These are phyloP conservation scores for Chymomyza caudatula DNA, from an alignment of 2,888 invertebrate species.

Conservation along the genomic window DNA sequence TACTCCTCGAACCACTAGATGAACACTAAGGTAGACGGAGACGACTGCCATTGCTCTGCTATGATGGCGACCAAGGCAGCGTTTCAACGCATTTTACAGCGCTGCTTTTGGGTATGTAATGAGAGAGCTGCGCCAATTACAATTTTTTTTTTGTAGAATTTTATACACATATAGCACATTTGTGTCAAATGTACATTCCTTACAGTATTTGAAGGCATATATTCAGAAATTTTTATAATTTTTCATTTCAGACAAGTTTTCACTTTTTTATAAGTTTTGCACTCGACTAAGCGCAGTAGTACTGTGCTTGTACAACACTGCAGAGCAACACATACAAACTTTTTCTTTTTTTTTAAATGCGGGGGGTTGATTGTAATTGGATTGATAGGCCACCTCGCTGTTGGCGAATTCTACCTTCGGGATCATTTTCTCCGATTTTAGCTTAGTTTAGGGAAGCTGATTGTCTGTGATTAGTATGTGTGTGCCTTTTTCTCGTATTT, in stretches of 20 bases:
- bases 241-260: conserved; percentile 33
- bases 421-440: conserved; percentile 13
- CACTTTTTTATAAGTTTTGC: conserved; percentile 37
- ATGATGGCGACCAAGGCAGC: conserved; percentile 67
- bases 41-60: conserved; percentile 41
- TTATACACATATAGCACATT: no score
- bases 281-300: conserved; percentile 47
- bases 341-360: conserved; percentile 55
- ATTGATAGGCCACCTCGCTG: conserved; percentile 7
- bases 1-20: neutral
- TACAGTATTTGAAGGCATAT: neutral
- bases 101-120: conserved; percentile 22
- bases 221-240: neutral
- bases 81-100: conserved; percentile 66
- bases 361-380: conserved; percentile 63
- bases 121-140: conserved; percentile 27
- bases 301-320: no score
- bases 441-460: conserved; percentile 12
- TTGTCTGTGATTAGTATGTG: conserved; percentile 21
- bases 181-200: neutral
- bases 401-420: conserved; percentile 24
- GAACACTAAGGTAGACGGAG: conserved; percentile 21
- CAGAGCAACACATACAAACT: conserved; percentile 52
- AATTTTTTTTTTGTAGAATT: neutral
- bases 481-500: conserved; percentile 42